phyloP scores from a whole-genome alignment of 1,140 invertebrate species.

The Heliothis virescens region DNA sequence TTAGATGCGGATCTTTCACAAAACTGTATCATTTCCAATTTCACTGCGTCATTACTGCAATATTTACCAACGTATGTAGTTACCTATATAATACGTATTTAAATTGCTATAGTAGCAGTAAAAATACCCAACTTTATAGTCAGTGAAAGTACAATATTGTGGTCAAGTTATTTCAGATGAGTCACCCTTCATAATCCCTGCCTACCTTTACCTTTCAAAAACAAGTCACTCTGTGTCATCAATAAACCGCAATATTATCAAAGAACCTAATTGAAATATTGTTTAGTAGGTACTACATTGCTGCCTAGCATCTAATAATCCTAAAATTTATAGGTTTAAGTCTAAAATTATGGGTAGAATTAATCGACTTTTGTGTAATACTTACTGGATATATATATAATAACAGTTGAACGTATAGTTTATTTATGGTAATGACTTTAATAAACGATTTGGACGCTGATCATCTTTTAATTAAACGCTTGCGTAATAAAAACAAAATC shows the following conservation, averaged over 20 bases:
- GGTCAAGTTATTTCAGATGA: conserved; percentile 29
- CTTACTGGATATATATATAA: too few species aligned
- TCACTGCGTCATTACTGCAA: conserved; percentile 6
- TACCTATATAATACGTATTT: conserved; percentile 20
- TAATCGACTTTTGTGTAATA: too few species aligned
- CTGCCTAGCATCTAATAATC: too few species aligned
- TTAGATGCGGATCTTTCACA: conserved; percentile 31
- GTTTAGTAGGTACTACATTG: neutral
- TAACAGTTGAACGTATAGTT: too few species aligned
- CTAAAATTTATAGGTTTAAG: neutral
- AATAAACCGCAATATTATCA: neutral
- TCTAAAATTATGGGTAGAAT: neutral
- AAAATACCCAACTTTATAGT: conserved; percentile 20
- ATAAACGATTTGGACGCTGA: too few species aligned
- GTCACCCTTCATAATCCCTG: conserved; percentile 7
- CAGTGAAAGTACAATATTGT: conserved; percentile 18
- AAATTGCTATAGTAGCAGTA: conserved; percentile 12
- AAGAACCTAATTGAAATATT: neutral
- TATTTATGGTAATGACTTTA: too few species aligned
- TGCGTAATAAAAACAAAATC: too few species aligned
- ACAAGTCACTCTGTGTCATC: neutral
- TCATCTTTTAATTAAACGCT: too few species aligned
- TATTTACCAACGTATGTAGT: conserved; percentile 10
- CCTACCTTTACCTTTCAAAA: conserved; percentile 10
- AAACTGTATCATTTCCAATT: conserved; percentile 15